Evolutionary conservation across 92 coral and sea anemone species (phyloP), one percentile per base, ranked within the genome.

Genomic region (Ricordea florida): DNA sequence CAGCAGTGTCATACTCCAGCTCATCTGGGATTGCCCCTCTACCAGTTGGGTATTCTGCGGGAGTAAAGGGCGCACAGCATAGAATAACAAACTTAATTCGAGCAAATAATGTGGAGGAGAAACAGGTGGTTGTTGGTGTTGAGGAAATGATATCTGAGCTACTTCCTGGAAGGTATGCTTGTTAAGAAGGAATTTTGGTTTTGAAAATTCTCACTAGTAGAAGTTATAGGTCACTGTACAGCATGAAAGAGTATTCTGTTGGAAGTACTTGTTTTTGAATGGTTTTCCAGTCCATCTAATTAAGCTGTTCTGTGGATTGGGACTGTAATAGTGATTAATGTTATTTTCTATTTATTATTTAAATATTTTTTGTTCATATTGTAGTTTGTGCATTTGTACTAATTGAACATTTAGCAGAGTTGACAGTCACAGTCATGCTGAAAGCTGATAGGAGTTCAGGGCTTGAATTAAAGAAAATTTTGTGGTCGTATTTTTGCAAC

Each of bases 31-130:
- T 94, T 45, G 98, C 98, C 24, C 97, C 98, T 1, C 76, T 94
- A 30, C 98, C 98, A 0, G 83, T 90, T 24, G 93, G 98, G 9
- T 93, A 86, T 45, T 94, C 98, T 0, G 93, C 97, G 0, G 98
- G 97, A 0, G 78, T 94, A 18, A 94, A 94, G 83, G 97, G 97
- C 33, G 94, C 98, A 24, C 94, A 86, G 35, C 98, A 94, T 59
- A 63, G 96, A 32, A 84, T 92, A 51, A 61, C 85, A 26, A 85
- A 88, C 36, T 62, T 92, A 29, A 85, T 87, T 15, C 72, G 87
- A 62, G 80, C 97, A 14, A 76, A 90, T 58, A 87, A 91, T 31
- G 90, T 82, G n/a, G 66, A 70, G 29, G 97, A 79, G 23, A 85
- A 71, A 4, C 87, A 88, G n/a, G 85, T 88, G 34, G 76, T 92